Percentiles rank a stretch among this genome's conserved stretches.
These are phyloP conservation scores for Apteryx mantelli DNA, from an alignment of 2,113 vertebrate species.

Conservation along the genomic window DNA sequence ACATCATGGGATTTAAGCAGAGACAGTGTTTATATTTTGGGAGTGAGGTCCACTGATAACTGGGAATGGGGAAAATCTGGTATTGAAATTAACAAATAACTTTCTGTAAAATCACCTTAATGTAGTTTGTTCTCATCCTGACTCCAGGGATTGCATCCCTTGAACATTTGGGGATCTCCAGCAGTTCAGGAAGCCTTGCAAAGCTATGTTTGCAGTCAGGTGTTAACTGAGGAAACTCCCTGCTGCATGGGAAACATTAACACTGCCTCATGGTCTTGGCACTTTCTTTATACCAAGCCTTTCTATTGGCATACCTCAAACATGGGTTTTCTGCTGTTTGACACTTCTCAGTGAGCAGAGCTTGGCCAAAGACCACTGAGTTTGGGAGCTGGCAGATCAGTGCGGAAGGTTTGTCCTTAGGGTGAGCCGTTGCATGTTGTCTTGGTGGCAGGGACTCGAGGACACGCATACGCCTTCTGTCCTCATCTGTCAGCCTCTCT, in stretches of 20 bases:
- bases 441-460: background rate
- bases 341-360: background rate
- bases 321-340: background rate
- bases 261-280: background rate
- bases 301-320: background rate
- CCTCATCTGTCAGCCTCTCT: conserved; percentile 22
- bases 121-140: background rate
- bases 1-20: background rate
- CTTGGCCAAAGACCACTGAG: background rate
- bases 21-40: background rate
- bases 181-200: background rate
- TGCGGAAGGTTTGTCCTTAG: background rate
- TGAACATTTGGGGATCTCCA: background rate
- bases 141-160: background rate
- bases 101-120: background rate
- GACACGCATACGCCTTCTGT: background rate
- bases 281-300: background rate
- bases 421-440: background rate
- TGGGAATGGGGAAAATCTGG: background rate
- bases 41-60: background rate
- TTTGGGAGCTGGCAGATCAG: background rate
- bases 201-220: background rate
- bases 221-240: background rate
- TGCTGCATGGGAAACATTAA: background rate
- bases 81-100: background rate